Base-by-base conservation (phyloP, 2,888 invertebrate species). In the Drosophila algonquin region DNA sequence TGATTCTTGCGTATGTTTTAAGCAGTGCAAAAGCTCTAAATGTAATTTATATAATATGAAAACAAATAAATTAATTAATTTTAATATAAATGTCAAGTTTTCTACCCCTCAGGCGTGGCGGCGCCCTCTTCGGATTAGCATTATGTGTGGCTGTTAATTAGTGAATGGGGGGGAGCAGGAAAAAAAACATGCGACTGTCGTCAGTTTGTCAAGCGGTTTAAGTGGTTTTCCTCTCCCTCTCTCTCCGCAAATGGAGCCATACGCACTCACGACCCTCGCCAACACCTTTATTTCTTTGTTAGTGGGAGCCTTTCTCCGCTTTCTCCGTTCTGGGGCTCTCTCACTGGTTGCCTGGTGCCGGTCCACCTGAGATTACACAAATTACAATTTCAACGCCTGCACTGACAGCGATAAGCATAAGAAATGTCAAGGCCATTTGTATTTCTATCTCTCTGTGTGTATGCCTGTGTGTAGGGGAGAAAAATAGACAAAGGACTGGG, bases 331-430 rank as follows among this genome's bases (percentile, higher is more conserved):
- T 16, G 27, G n/a, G 46, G 2, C 40, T 67, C 24, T 21, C 21
- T 21, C 21, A 10, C 40, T 30, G 54, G 68, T 61, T 57, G 69
- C 69, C 56, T 58, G 70, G 64, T 52, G 50, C 75, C 75, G 75
- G 77, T 74, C 81, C 76, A 77, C 74, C 80, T 75, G 79, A 80
- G 82, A 85, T 87, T 84, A 82, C 69, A 82, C 87, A 85, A 86
- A 86, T 87, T 81, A 84, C 87, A 85, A 82, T 87, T 84, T 87
- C 84, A 81, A 79, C 87, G 86, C 80, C 88, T 89, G 89, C 76
- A 75, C 73, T 75, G 75, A 78, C 79, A 75, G 75, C 78, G 88
- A 89, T 89, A 89, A 84, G 86, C 80, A 77, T 79, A 87, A 89
- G 79, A 87, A 86, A 89, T 87, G 84, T 84, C 86, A 89, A 86